phyloP scores from a whole-genome alignment of 2,797 vertebrate species.

The Huso huso region DNA sequence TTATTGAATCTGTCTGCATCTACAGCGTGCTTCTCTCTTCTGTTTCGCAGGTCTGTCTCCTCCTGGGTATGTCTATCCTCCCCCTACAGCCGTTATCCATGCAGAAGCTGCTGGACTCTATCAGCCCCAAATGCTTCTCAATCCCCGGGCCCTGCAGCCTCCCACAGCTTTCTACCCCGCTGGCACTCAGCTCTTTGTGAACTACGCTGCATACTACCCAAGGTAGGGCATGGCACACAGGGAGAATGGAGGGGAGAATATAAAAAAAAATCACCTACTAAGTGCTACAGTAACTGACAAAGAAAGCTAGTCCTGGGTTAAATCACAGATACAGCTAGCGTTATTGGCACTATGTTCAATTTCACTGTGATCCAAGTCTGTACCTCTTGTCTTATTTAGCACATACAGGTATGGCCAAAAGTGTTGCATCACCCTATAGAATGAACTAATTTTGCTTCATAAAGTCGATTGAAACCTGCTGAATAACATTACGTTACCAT shows the following conservation, averaged over 20 bases:
- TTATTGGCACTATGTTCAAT: too few species aligned
- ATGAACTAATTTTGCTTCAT: too few species aligned
- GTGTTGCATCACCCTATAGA: too few species aligned
- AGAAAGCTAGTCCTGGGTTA: too few species aligned
- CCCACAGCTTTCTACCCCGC: constrained; percentile 62
- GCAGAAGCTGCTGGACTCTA: constrained; percentile 61
- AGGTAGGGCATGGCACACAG: constrained; percentile 43
- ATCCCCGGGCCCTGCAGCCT: constrained; percentile 54
- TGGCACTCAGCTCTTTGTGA: constrained; percentile 69
- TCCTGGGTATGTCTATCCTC: constrained; percentile 60
- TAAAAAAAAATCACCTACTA: too few species aligned
- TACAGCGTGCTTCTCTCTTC: constrained; percentile 25
- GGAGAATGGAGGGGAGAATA: constrained; percentile 1
- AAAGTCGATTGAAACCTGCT: too few species aligned
- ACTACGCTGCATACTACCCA: constrained; percentile 67
- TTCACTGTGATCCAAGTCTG: too few species aligned
- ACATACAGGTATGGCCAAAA: too few species aligned
- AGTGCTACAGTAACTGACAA: too few species aligned
- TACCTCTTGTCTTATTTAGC: too few species aligned
- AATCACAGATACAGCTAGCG: too few species aligned
- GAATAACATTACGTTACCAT: too few species aligned
- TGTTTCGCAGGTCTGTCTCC: constrained; percentile 59
- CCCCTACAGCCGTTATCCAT: constrained; percentile 58
- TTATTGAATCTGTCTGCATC: background rate
- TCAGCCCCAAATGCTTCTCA: constrained; percentile 62